Evolutionary conservation across 92 coral and sea anemone species (phyloP), one percentile per base, ranked within the genome.

Genomic region (Paragorgia papillata): DNA sequence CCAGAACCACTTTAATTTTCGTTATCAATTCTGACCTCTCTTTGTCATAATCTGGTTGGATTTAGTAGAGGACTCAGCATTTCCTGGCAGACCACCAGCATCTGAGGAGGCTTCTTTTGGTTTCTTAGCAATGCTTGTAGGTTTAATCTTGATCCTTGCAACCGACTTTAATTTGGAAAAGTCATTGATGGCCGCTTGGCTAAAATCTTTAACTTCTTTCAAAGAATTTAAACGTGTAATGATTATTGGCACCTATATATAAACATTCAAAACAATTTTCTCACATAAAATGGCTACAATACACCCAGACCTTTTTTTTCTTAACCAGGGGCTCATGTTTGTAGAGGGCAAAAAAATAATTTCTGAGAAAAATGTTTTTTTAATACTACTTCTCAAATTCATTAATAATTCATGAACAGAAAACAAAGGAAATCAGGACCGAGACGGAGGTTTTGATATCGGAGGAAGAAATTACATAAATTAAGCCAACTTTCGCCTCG

Each of bases 151-250:
- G 14, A n/a, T 34, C 68, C 79, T 84, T n/a, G 75, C 68, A 62
- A 74, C 82, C 7, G 71, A 34, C 32, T 78, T 79, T 48, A 58
- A 58, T 31, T 80, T 76, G 14, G 83, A 29, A 57, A 83, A 76
- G 56, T 94, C 98, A 33, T 83, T 68, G 32, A 94, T 82, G 0
- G 98, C 98, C 1, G 95, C 97, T 66, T 91, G 98, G 1, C 85
- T 79, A 41, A 94, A 76, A 59, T 94, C 98, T 49, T 82, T 44
- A 15, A 91, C 35, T 34, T 91, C 98, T 69, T 94, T 94, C 65
- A 91, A 79, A 1, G 88, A 78, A 58, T 94, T 96, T 18, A 94
- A 80, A 19, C 95, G 91, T 4, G 84, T 87, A 29, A 94, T 80
- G 79, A 94, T 76, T 44, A 81, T 82, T 7, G 98, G 98, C 18